Base-by-base conservation (phyloP, 1,140 invertebrate species). In the Steinernema feltiae region DNA sequence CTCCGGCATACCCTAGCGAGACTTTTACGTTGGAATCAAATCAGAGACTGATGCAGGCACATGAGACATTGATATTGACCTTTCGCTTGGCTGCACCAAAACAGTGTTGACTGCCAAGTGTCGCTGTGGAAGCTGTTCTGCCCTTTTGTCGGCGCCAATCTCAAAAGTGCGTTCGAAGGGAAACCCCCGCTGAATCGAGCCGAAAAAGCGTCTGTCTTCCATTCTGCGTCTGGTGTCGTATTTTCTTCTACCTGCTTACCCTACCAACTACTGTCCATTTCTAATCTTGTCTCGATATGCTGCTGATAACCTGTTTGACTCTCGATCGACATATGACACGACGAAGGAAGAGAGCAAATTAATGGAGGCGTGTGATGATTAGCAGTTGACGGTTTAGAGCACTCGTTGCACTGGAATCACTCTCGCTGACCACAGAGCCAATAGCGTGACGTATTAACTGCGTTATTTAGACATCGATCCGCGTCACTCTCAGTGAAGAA, bases 251-350 rank as follows among this genome's bases (percentile, higher is more conserved):
- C 15, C 15, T 63, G 53, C 53, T 18, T 41, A 7, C 35, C 24
- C 24, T n/a, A 46, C 7, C 41, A 12, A 46, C 12, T 63, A 63
- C 53, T 63, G 24, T 27, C 53, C 53, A 63, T 27, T 63, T 63
- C 24, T 63, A 63, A 63, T 63, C 53, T 17, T 27, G 12, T 63
- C 53, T 63, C 53, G 15, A 63, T 63, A 63, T 63, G 53, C 53
- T 63, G 3, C 53, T 63, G 53, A 63, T 63, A 63, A 63, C 53
- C 53, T 63, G 53, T 63, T 63, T 63, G 12, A 27, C 53, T 63
- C 53, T 27, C 15, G 15, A 46, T 27, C 53, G 53, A 63, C 53
- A 63, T 63, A 63, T 63, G 24, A 63, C 53, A 63, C 53, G 53
- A 63, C 53, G 53, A 3, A 7, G 53, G 15, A 21, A 27, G 15